phyloP scores from a whole-genome alignment of 2,888 invertebrate genomes.

The Alviniconcha strummeri region DNA sequence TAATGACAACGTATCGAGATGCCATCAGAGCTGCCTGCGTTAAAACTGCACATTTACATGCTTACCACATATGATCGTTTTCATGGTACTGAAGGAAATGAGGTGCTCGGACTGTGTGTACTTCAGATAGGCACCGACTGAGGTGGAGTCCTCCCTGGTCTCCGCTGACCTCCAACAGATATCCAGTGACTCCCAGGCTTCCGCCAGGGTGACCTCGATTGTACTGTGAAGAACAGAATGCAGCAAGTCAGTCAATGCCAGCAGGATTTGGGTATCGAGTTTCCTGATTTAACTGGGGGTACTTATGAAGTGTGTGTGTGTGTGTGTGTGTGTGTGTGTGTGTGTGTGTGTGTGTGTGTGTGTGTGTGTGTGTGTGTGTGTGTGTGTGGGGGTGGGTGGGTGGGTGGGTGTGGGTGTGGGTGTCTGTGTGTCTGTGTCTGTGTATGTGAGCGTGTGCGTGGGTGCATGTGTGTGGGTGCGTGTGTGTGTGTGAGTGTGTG shows the following conservation, averaged over 20 bases:
- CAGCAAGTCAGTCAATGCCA: not conserved
- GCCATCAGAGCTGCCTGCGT: too few species aligned
- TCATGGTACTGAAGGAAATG: not conserved
- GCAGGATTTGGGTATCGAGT: too few species aligned
- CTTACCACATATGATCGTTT: conserved; percentile 1
- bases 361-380: not conserved
- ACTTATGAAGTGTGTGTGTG: not conserved
- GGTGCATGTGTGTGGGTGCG: not conserved
- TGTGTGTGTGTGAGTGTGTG: not conserved
- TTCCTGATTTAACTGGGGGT: too few species aligned
- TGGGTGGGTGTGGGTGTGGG: not conserved
- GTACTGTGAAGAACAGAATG: not conserved
- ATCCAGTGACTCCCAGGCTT: not conserved
- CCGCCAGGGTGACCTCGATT: not conserved
- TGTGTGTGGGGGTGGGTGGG: too few species aligned
- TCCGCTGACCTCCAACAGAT: not conserved
- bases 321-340: not conserved
- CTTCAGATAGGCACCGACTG: not conserved
- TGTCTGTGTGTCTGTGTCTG: not conserved
- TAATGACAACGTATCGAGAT: too few species aligned
- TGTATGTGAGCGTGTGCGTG: not conserved
- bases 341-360: not conserved
- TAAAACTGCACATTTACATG: not conserved
- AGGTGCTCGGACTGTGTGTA: not conserved
- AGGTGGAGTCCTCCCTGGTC: conserved; percentile 6